Percentiles rank a stretch among this genome's conserved stretches.
phyloP scores from a whole-genome alignment of 2,797 vertebrate species.

The Muraenolepis orangiensis region DNA sequence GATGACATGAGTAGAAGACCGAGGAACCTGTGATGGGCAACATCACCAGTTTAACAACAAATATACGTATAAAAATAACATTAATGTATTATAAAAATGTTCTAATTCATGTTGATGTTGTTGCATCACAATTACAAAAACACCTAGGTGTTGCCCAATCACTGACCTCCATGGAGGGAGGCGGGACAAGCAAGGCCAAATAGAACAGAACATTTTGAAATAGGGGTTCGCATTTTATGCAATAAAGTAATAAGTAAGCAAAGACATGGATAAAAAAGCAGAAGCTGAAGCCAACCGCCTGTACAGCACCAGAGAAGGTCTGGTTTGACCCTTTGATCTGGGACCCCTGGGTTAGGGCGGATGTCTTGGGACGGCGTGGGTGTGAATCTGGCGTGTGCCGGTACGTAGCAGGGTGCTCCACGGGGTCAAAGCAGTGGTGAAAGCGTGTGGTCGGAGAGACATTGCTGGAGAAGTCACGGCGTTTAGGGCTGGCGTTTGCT shows the following conservation, averaged over 20 bases:
- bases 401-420: conserved; percentile 7
- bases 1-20: background rate
- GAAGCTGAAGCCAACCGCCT: conserved; percentile 43
- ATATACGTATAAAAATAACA: too few relatives aligned
- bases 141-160: conserved; percentile 49
- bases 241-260: conserved; percentile 49
- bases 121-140: too few relatives aligned
- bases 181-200: conserved; percentile 34
- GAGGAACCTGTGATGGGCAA: conserved; percentile 52
- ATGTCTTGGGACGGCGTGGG: background rate
- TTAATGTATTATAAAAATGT: too few relatives aligned
- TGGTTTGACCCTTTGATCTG: conserved; percentile 9
- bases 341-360: background rate
- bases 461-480: background rate
- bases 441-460: conserved; percentile 22
- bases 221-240: conserved; percentile 5
- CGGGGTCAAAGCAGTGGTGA: background rate
- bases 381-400: conserved; percentile 19
- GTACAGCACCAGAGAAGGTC: background rate
- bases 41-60: background rate
- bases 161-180: conserved; percentile 40
- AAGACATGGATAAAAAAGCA: conserved; percentile 27
- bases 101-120: too few relatives aligned
- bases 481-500: background rate
- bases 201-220: conserved; percentile 31